Percentiles rank a stretch among this genome's conserved stretches.
Evolutionary conservation across 2,113 vertebrate species (phyloP).

Genomic region (Lathamus discolor): DNA sequence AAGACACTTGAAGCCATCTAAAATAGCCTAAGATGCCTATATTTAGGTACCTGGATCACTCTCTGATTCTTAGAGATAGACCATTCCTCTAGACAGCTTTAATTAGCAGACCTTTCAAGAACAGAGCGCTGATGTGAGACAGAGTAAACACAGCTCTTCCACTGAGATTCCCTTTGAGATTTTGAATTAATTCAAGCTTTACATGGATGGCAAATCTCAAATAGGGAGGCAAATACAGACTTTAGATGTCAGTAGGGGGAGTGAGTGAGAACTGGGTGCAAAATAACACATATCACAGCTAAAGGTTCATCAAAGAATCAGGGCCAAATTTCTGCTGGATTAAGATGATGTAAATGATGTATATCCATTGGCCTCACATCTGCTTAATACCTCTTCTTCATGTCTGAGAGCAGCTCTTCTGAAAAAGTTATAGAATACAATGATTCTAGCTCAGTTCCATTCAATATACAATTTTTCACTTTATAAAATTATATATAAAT

Average conservation of each 20-base stretch:
- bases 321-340: constrained; percentile 10
- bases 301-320: constrained; percentile 35
- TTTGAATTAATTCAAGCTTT: constrained; percentile 15
- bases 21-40: constrained; percentile 28
- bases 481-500: constrained; percentile 21
- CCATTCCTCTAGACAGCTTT: constrained; percentile 20
- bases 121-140: background rate
- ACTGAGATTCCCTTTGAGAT: constrained; percentile 39
- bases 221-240: background rate
- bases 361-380: constrained; percentile 47
- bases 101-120: constrained; percentile 18
- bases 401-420: constrained; percentile 47
- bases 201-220: constrained; percentile 17
- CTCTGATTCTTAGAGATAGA: background rate
- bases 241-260: background rate
- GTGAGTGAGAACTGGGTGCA: background rate
- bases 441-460: constrained; percentile 28
- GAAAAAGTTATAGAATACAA: constrained; percentile 51
- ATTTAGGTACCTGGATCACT: constrained; percentile 34
- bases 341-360: constrained; percentile 13
- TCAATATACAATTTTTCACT: constrained; percentile 37
- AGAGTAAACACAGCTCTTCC: background rate
- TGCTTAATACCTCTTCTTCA: constrained; percentile 49
- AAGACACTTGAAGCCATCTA: background rate
- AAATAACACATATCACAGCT: constrained; percentile 4